Evolutionary conservation across 2,888 invertebrate species (phyloP), one percentile per base, ranked within the genome.

Genomic region (Eupithecia dodoneata): DNA sequence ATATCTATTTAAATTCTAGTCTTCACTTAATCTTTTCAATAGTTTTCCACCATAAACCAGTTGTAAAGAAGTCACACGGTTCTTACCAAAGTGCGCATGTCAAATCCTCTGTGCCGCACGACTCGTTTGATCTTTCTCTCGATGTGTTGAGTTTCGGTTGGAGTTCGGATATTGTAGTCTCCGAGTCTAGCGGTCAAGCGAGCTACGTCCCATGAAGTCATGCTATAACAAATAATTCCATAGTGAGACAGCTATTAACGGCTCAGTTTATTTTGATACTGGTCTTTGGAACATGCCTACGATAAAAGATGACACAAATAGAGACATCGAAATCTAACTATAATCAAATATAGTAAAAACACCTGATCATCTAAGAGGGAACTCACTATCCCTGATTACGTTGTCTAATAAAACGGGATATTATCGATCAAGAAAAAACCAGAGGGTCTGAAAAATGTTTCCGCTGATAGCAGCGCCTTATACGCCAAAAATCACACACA

Each of bases 121-220:
- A 98, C 97, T 79, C 98, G 96, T 86, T 97, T 97, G 73, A 98
- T 97, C 87, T 97, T 96, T 84, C 97, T 96, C 83, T 97, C 97
- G 45, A 98, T 90, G 87, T 98, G 98, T 77, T 96, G 95, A 2
- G 97, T 97, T 90, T 98, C 98, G 3, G 96, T 92, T 85, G 96
- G 96, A 0, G 96, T 96, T 85, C 96, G 97, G 75, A 98, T 98
- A 84, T 98, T 97, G 88, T 98, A 96, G 88, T 98, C 98, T 10
- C 98, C 98, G 18, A 98, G 94, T 81, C 97, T 96, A 0, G 97
- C 98, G 2, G 97, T 97, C 75, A 98, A 87, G 73, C 97, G 96
- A 0, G 98, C 97, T 0, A 98, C 98, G 88, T 98, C 98, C 97
- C 97, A 97, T 0, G 98, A 97, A 73, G 97, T 97, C 98, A 98